Evolutionary conservation across 2,113 vertebrate genomes (phyloP).

Genomic region (Apaloderma vittatum): DNA sequence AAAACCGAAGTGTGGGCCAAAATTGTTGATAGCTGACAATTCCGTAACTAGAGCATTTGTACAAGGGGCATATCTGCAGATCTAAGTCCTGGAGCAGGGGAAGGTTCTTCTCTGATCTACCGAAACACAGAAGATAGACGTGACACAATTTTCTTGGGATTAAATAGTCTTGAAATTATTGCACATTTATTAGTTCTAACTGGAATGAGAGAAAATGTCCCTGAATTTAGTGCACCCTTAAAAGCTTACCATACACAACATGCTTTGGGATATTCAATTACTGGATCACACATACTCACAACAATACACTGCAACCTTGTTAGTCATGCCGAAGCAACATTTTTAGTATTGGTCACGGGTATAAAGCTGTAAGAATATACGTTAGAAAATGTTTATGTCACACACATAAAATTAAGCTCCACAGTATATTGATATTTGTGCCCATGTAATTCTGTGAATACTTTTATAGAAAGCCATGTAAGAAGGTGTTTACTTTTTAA

Average conservation of each 20-base stretch:
- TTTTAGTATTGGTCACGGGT: not conserved
- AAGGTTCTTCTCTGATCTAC: not conserved
- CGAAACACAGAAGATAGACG: not conserved
- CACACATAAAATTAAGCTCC: not conserved
- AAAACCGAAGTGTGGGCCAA: not conserved
- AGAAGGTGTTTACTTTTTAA: not conserved
- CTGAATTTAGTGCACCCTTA: not conserved
- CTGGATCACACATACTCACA: not conserved
- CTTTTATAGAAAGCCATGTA: not conserved
- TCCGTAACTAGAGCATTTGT: not conserved
- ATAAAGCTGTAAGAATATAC: not conserved
- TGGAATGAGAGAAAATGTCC: not conserved
- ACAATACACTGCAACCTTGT: not conserved
- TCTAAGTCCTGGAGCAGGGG: fast-evolving
- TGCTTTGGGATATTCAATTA: not conserved
- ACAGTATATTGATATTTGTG: not conserved
- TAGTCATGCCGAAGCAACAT: not conserved
- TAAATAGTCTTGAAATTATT: not conserved
- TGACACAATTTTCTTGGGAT: not conserved
- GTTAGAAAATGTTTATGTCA: not conserved
- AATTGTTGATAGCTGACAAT: not conserved
- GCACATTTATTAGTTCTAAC: not conserved
- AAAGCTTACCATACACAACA: not conserved
- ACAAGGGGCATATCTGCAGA: not conserved
- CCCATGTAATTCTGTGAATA: not conserved